These are phyloP conservation scores for Sorex araneus DNA, from an alignment of 2,113 vertebrate genomes.

Conservation along the genomic window DNA sequence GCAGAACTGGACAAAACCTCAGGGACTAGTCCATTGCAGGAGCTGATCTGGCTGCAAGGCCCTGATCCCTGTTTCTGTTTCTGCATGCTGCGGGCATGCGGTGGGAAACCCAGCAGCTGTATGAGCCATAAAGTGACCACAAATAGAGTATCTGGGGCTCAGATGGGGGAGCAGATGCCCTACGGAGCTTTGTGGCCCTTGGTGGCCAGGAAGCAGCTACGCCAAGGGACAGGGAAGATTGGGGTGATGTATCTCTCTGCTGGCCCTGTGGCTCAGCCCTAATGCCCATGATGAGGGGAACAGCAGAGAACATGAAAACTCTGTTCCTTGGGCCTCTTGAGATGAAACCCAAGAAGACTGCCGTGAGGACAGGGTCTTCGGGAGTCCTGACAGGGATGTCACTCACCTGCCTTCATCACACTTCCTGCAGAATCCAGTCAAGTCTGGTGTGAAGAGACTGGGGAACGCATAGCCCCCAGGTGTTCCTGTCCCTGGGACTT, in stretches of 20 bases:
- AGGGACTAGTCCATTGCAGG: neutral
- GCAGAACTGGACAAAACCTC: neutral
- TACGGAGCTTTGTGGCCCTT: neutral
- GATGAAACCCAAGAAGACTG: neutral
- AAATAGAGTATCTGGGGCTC: neutral
- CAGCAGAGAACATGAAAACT: too few relatives aligned
- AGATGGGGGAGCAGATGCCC: neutral
- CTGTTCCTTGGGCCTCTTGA: neutral
- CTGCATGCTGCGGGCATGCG: neutral
- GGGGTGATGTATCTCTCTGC: too few relatives aligned
- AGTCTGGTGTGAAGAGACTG: neutral
- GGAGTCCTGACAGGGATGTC: neutral
- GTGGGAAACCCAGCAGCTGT: neutral
- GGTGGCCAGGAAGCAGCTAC: fast-evolving
- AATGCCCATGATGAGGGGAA: neutral
- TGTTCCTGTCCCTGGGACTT: neutral
- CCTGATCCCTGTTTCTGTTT: neutral
- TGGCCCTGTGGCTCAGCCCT: neutral
- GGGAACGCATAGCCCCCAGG: too few relatives aligned
- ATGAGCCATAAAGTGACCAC: neutral
- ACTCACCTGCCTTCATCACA: neutral
- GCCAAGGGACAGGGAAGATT: neutral
- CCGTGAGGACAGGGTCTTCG: neutral
- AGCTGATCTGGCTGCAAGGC: neutral
- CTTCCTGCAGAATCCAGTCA: neutral